Conservation (phyloP, 2,888 invertebrate species). For the Drosophila paramelanica region DNA sequence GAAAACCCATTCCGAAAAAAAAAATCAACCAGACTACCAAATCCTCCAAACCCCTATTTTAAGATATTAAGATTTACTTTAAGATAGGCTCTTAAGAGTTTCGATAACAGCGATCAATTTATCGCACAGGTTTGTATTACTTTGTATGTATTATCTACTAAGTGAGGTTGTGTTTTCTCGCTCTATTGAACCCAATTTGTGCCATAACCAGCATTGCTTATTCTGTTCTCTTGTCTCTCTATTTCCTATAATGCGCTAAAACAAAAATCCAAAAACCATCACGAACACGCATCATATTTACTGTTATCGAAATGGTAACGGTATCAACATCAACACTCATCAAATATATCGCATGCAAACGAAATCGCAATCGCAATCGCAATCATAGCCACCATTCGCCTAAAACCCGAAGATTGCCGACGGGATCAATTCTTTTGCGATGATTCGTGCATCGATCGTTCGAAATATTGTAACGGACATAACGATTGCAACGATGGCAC, state of each 20-base stretch:
- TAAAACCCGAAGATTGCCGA: constrained; percentile 80
- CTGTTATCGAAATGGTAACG: constrained; percentile 9
- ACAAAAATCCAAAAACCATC: constrained; percentile 6
- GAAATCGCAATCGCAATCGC: constrained; percentile 8
- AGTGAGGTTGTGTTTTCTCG: constrained; percentile 15
- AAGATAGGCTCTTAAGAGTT: constrained; percentile 24
- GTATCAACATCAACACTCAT: constrained; percentile 20
- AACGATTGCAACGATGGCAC: constrained; percentile 88
- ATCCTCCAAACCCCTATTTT: too few relatives aligned
- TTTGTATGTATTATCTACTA: constrained; percentile 8
- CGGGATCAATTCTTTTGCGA: constrained; percentile 86
- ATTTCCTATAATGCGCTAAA: constrained; percentile 44
- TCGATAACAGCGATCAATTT: constrained; percentile 10
- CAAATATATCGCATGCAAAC: constrained; percentile 36
- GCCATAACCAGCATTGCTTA: constrained; percentile 40
- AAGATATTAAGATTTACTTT: neutral
- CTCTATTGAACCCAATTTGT: constrained; percentile 16
- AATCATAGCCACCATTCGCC: constrained; percentile 70
- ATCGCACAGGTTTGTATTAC: constrained; percentile 44
- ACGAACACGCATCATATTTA: constrained; percentile 13
- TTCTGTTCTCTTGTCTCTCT: constrained; percentile 51
- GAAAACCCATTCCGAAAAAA: neutral
- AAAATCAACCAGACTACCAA: constrained; percentile 1
- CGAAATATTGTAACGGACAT: constrained; percentile 88
- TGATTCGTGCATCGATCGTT: constrained; percentile 87